phyloP scores from a whole-genome alignment of 2,113 vertebrate species.

The Thunnus thynnus region DNA sequence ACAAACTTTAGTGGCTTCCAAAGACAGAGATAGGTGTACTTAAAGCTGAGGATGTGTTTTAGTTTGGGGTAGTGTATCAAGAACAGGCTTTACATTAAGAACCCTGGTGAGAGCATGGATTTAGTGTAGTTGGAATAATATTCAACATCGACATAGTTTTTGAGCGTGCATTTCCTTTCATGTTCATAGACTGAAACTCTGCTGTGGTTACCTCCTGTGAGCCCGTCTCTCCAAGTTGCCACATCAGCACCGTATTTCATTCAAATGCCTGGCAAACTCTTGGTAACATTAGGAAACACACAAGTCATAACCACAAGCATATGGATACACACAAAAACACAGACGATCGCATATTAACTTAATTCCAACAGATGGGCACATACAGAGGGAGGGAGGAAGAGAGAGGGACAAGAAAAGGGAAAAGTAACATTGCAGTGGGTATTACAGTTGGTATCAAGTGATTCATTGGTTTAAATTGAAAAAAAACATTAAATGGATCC shows the following conservation, averaged over 20 bases:
- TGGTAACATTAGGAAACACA: constrained; percentile 59
- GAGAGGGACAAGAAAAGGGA: background rate
- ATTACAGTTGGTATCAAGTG: constrained; percentile 8
- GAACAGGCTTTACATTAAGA: constrained; percentile 38
- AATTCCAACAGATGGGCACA: constrained; percentile 42
- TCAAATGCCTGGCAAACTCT: constrained; percentile 43
- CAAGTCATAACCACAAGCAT: constrained; percentile 54
- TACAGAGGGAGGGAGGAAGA: background rate
- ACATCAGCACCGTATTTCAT: constrained; percentile 60
- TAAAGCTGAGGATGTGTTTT: constrained; percentile 42
- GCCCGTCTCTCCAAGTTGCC: constrained; percentile 47
- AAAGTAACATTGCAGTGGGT: constrained; percentile 3
- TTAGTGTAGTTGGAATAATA: constrained; percentile 44
- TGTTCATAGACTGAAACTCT: constrained; percentile 11
- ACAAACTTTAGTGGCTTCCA: constrained; percentile 19
- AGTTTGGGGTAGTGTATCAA: constrained; percentile 38
- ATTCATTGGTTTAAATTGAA: constrained; percentile 3
- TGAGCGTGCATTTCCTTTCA: constrained; percentile 36
- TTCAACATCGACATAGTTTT: constrained; percentile 31
- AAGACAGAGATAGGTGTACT: constrained; percentile 36
- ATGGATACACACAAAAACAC: constrained; percentile 50
- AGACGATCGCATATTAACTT: constrained; percentile 32
- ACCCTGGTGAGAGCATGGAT: constrained; percentile 41
- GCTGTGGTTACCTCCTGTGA: constrained; percentile 64
- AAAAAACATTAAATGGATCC: background rate